Conservation (phyloP, 2,113 vertebrate species). For the Urocolius indicus region DNA sequence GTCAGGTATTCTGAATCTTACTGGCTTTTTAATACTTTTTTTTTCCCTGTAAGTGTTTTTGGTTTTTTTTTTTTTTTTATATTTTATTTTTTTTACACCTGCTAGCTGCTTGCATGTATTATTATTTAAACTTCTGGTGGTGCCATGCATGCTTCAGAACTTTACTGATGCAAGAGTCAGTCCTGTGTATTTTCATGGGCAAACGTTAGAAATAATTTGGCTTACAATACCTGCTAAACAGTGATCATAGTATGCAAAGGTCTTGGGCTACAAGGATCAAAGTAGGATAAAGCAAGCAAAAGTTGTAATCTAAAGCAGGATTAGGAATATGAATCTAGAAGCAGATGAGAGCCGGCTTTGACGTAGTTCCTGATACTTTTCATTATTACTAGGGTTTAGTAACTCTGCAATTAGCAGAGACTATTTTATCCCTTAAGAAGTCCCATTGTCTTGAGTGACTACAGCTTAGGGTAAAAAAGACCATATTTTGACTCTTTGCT, state of each 20-base stretch:
- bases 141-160: background rate
- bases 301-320: background rate
- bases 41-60: background rate
- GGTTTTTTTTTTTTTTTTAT: too few relatives aligned
- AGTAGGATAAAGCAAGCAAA: background rate
- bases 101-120: background rate
- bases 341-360: background rate
- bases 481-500: background rate
- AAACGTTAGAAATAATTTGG: background rate
- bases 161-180: background rate
- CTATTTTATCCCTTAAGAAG: background rate
- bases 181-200: background rate
- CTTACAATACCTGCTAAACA: background rate
- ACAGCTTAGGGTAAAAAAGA: background rate
- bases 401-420: background rate
- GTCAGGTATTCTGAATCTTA: background rate
- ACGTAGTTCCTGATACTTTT: background rate
- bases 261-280: background rate
- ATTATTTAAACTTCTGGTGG: background rate
- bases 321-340: background rate
- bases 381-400: background rate
- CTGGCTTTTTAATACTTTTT: background rate
- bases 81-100: background rate
- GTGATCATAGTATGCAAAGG: background rate
- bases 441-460: background rate